Evolutionary conservation across 37 sponge, comb jelly and placozoan species (phyloP).

Genomic region (Cladorhizidae sp.): DNA sequence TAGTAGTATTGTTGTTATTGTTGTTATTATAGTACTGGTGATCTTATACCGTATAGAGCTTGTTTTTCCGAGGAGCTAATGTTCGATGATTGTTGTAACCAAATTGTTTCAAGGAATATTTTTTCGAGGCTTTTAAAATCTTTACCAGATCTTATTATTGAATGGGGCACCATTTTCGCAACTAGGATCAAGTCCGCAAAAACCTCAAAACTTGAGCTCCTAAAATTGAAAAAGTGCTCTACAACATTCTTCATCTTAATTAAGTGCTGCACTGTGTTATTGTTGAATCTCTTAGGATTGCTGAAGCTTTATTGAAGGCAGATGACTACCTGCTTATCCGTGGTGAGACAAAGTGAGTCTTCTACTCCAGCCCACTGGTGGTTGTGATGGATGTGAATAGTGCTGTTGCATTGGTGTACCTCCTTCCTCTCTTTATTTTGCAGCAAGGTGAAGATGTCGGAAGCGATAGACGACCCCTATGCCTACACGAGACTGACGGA

Average conservation of each 20-base stretch:
- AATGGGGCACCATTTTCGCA: too few relatives aligned
- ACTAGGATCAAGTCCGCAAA: too few relatives aligned
- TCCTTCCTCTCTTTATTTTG: neutral
- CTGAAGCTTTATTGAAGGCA: constrained; percentile 72
- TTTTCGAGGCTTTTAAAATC: too few relatives aligned
- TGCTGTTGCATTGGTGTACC: neutral
- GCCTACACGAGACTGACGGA: constrained; percentile 85
- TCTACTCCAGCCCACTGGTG: neutral
- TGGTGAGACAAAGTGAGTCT: constrained; percentile 60
- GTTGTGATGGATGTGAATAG: neutral
- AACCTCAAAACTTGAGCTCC: too few relatives aligned
- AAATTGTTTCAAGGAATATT: too few relatives aligned
- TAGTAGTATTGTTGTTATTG: too few relatives aligned
- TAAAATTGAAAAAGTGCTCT: neutral
- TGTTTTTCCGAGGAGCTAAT: too few relatives aligned
- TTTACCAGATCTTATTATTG: too few relatives aligned
- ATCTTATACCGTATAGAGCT: too few relatives aligned
- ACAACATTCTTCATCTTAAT: neutral
- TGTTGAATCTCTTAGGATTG: constrained; percentile 72
- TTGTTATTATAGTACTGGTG: too few relatives aligned
- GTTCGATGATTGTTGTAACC: too few relatives aligned
- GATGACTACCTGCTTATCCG: constrained; percentile 46
- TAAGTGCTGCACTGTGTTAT: too few relatives aligned
- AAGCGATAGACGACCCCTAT: constrained; percentile 70
- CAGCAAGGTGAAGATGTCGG: constrained; percentile 55